phyloP scores from a whole-genome alignment of 2,888 invertebrate species.

The Omphaloscelis lunosa region DNA sequence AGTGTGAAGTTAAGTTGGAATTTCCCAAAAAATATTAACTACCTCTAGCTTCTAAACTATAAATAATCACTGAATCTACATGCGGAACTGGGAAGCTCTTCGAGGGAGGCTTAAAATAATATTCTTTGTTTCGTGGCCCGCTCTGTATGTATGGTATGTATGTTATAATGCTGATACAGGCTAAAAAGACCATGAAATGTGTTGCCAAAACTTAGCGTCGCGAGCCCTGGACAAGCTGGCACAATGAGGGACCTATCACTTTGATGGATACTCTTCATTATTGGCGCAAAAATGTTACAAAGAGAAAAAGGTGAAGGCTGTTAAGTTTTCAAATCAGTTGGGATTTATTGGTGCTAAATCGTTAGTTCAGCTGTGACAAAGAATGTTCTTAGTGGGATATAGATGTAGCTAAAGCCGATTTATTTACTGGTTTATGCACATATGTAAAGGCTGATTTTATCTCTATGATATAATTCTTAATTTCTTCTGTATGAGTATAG shows the following conservation, averaged over 20 bases:
- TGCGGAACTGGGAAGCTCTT: too few relatives aligned
- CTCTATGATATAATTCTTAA: background rate
- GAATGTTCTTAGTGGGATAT: background rate
- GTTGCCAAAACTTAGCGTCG: slow-evolving; percentile 37
- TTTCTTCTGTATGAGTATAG: slow-evolving; percentile 19
- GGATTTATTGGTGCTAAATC: background rate
- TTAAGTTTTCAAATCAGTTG: background rate
- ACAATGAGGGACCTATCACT: slow-evolving; percentile 22
- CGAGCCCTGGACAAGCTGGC: slow-evolving; percentile 8
- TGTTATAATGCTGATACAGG: too few relatives aligned
- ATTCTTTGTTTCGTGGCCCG: too few relatives aligned
- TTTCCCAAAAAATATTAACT: too few relatives aligned
- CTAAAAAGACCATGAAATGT: background rate
- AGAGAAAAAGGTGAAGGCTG: slow-evolving; percentile 4
- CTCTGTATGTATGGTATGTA: too few relatives aligned
- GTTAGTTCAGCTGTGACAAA: background rate
- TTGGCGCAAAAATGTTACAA: slow-evolving; percentile 4
- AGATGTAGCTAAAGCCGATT: background rate
- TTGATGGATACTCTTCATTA: slow-evolving; percentile 30
- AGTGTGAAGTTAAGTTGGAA: too few relatives aligned
- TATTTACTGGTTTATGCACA: background rate
- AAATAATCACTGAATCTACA: too few relatives aligned
- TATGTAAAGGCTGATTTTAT: background rate
- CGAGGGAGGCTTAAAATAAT: too few relatives aligned
- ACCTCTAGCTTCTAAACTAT: too few relatives aligned